Base-by-base conservation (phyloP, 2,797 vertebrate species). In the Hippopotamyrus pictus region DNA sequence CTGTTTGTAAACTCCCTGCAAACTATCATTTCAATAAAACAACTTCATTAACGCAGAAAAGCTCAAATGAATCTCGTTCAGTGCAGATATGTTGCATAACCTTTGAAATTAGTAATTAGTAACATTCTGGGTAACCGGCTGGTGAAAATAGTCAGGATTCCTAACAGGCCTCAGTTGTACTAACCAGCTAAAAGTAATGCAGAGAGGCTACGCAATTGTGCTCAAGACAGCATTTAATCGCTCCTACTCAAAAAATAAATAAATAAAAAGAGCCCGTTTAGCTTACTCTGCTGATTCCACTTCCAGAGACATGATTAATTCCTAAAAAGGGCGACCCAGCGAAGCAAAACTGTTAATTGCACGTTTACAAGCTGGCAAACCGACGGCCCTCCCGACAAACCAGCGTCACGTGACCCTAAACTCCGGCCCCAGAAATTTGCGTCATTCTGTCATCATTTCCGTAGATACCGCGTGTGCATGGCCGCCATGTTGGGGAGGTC, bases 231-330 rank as follows among this genome's bases (percentile, higher is more conserved):
- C 1, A 85, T 44, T 19, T 17, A 50, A 57, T 85, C n/a, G 11
- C 50, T 51, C 25, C 14, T 48, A 86, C 17, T 83, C 1, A 48
- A n/a, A 37, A 65, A 17, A 44, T 62, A 46, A 89, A 44, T 62
- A 46, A 89, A 48, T n/a, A 19, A 50, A 50, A 22, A 54, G 12
- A 41, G 17, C 14, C 7, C 9, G 37, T 6, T 87, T 65, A 48
- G 95, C 96, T 96, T 93, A 96, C 96, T 96, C 96, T 0, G 95
- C 92, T 57, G 95, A 95, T 89, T 96, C 96, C 94, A 96, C 95
- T 92, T 96, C 95, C 79, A 93, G 89, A 59, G 96, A 94, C 95
- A 96, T 96, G 93, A 22, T 73, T 53, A 73, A 86, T 33, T 53
- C 44, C 44, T 4, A 37, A 57, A 41, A 37, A 41, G 1, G 25